Base-by-base conservation (phyloP, 2,113 vertebrate genomes). In the Mobula birostris region DNA sequence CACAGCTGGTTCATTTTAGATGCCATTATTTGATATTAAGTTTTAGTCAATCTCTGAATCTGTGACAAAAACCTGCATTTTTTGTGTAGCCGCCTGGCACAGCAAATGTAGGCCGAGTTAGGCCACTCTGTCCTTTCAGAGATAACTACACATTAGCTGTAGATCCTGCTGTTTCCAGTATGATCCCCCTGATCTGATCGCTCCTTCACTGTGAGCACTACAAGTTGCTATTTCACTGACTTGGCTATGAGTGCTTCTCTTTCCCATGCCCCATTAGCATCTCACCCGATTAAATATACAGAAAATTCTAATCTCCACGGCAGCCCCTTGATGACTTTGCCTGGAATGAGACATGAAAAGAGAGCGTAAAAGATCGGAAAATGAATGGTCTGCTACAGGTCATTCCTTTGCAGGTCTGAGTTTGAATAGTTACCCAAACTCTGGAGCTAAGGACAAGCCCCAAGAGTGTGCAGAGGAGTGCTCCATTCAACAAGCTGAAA, bases 211-310 rank as follows among this genome's bases (percentile, higher is more conserved):
- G 87, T 68, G 87, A 94, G 94, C 95, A 95, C 95, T 95, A 79
- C 88, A 95, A 32, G 95, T 96, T 95, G 95, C 95, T 95, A 80
- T 95, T 95, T 95, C 95, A 94, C 95, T 91, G 87, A 91, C 87
- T 95, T 66, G 94, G 58, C 94, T 94, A 94, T 94, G 87, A 87
- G 94, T 95, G 85, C 0, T 95, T 95, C 94, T 88, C 82, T 94
- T 94, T 82, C 94, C 94, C 94, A 92, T 94, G 95, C 91, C 93
- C 19, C 94, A 1, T 87, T 95, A 94, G 70, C 95, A 94, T 95
- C 95, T 96, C 95, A 95, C 56, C 94, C 94, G 95, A 94, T 76
- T 79, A 94, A 48, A 48, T 48, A 48, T 48, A 48, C 48, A 48
- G 48, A 48, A 48, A 48, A 48, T 48, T 48, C 48, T 4, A 48